These are phyloP conservation scores for Tetramorium bicarinatum DNA, from an alignment of 2,888 invertebrate species.

Conservation along the genomic window DNA sequence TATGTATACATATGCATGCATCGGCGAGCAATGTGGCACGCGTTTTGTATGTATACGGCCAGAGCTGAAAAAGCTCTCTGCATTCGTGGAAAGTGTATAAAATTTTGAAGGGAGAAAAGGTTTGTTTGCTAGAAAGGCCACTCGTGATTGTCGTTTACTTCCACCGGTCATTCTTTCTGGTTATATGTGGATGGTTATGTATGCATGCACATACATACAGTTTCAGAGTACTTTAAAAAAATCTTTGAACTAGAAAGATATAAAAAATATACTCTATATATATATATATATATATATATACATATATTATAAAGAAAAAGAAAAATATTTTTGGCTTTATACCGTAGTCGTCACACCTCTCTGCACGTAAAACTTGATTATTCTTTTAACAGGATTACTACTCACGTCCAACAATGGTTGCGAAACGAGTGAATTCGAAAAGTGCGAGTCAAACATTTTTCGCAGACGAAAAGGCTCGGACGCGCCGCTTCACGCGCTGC, in stretches of 20 bases:
- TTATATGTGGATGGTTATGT: background rate
- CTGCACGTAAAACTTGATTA: background rate
- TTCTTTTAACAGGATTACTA: background rate
- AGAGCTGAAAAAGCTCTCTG: background rate
- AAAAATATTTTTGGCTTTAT: background rate
- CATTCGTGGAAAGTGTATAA: constrained; percentile 36
- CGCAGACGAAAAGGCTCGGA: background rate
- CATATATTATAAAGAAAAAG: background rate
- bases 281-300: background rate
- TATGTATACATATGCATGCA: constrained; percentile 8
- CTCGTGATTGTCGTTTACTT: constrained; percentile 26
- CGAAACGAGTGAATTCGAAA: constrained; percentile 18
- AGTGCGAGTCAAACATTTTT: constrained; percentile 28
- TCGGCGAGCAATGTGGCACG: constrained; percentile 17
- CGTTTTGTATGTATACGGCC: constrained; percentile 18
- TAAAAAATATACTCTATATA: background rate
- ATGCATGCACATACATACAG: background rate
- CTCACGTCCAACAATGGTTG: background rate
- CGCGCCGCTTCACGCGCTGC: background rate
- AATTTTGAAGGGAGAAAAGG: constrained; percentile 10
- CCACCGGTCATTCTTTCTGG: constrained; percentile 1
- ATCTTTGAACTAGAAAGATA: background rate
- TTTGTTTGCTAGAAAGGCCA: background rate
- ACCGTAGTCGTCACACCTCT: background rate
- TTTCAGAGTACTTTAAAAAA: background rate